Evolutionary conservation across 2,113 vertebrate genomes (phyloP).

Genomic region (Myxocyprinus asiaticus): DNA sequence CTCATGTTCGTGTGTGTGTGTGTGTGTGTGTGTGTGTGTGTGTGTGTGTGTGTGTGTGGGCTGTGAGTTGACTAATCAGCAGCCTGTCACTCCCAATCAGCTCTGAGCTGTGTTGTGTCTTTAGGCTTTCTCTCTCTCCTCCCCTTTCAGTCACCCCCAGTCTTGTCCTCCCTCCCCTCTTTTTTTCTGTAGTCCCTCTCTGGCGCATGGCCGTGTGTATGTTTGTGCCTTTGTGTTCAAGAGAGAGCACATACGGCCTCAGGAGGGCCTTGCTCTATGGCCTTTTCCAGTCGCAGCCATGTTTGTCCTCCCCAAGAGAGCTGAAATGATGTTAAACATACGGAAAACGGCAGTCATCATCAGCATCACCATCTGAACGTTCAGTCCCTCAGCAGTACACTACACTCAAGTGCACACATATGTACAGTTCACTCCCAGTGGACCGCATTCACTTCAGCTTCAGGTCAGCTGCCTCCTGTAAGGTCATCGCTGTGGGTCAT

Average conservation of each 20-base stretch:
- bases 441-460: conserved; percentile 31
- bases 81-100: conserved; percentile 77
- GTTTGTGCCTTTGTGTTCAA: conserved; percentile 15
- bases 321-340: conserved; percentile 73
- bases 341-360: conserved; percentile 67
- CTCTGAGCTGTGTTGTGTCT: conserved; percentile 72
- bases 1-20: conserved; percentile 1
- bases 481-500: background rate
- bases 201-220: conserved; percentile 48
- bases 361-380: conserved; percentile 60
- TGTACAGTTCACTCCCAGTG: conserved; percentile 18
- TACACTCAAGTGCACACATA: background rate
- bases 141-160: conserved; percentile 17
- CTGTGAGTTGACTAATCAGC: conserved; percentile 81
- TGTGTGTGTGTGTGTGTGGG: conserved; percentile 46
- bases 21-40: no score
- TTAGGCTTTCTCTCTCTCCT: conserved; percentile 58
- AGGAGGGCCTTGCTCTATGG: conserved; percentile 58
- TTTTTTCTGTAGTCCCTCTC: background rate
- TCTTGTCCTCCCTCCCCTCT: background rate
- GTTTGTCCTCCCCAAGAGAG: conserved; percentile 57
- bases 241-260: conserved; percentile 50
- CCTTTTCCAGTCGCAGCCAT: conserved; percentile 63
- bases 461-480: background rate
- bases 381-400: conserved; percentile 59